Conservation (phyloP, 2,113 vertebrate genomes). For the Prunella himalayana region DNA sequence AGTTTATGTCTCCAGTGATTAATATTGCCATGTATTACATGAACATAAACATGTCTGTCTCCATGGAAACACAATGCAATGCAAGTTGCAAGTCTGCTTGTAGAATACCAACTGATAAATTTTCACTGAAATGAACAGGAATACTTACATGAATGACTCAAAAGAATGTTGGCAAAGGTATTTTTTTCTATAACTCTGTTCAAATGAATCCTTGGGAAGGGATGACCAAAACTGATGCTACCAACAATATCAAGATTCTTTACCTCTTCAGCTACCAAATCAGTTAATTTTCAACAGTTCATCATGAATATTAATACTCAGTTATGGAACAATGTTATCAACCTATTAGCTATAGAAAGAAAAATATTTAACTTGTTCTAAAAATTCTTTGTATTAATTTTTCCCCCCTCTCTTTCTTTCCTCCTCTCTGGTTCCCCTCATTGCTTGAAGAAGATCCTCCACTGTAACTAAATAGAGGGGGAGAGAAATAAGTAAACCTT, state of each 20-base stretch:
- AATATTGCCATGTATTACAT: neutral
- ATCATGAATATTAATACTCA: slow-evolving; percentile 22
- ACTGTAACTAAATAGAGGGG: neutral
- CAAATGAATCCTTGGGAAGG: neutral
- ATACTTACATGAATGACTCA: neutral
- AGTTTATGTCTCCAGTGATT: neutral
- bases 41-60: slow-evolving; percentile 2
- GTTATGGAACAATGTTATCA: neutral
- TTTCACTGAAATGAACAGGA: neutral
- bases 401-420: neutral
- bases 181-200: neutral
- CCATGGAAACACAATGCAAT: neutral
- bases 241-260: neutral
- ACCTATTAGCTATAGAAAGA: neutral
- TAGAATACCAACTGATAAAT: neutral
- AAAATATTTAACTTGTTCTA: neutral
- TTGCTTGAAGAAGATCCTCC: neutral
- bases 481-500: neutral
- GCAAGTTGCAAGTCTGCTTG: neutral
- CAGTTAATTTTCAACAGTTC: slow-evolving; percentile 8
- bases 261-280: neutral
- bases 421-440: neutral
- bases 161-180: neutral
- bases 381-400: neutral
- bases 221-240: neutral